phyloP scores from a whole-genome alignment of 2,797 vertebrate genomes.

The Diceros bicornis region DNA sequence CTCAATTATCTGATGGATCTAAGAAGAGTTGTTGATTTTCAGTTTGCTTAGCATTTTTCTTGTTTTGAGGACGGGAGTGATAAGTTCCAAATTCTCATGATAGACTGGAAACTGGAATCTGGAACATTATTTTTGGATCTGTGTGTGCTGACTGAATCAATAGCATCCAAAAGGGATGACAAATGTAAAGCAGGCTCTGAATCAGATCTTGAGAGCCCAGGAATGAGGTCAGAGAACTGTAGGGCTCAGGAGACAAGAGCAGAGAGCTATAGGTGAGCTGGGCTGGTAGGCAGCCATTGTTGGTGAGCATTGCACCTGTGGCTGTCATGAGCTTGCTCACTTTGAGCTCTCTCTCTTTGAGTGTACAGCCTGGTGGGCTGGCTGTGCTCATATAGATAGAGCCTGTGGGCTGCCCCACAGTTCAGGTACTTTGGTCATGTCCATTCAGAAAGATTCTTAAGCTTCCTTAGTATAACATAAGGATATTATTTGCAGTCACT shows the following conservation, averaged over 20 bases:
- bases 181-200: not conserved
- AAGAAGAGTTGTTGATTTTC: not conserved
- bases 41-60: not conserved
- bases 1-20: not conserved
- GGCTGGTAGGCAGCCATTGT: not conserved
- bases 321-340: no score
- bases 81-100: not conserved
- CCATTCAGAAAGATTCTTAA: not conserved
- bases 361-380: not conserved
- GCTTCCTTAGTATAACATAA: not conserved
- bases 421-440: not conserved
- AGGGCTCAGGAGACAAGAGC: not conserved
- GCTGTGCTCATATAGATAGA: not conserved
- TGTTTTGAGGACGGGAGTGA: not conserved
- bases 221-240: not conserved
- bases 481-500: not conserved
- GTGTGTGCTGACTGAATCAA: not conserved
- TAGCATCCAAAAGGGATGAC: not conserved
- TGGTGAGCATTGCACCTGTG: not conserved
- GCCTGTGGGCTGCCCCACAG: not conserved
- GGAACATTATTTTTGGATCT: not conserved
- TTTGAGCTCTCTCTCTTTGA: not conserved
- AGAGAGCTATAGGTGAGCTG: not conserved
- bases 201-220: not conserved
- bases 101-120: not conserved